Evolutionary conservation across 1,140 invertebrate genomes (phyloP).

Genomic region (Uloborus diversus): DNA sequence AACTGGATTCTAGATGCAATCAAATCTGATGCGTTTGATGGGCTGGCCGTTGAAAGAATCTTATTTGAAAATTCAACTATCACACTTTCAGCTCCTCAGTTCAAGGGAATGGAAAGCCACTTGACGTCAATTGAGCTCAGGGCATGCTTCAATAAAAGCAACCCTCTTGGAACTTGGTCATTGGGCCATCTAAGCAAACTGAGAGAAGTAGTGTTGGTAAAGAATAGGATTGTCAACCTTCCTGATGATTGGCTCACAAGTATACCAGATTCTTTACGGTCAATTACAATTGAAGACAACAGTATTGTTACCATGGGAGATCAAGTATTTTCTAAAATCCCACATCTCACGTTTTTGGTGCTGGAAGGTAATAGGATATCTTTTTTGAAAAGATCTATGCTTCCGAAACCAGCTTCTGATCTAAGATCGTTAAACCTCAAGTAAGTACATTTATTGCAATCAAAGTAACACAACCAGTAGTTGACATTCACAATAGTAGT

Average conservation of each 20-base stretch:
- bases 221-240: conserved; percentile 29
- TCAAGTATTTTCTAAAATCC: conserved; percentile 28
- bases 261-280: background rate
- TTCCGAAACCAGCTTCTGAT: conserved; percentile 7
- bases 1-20: conserved; percentile 36
- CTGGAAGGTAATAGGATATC: conserved; percentile 28
- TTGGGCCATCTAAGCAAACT: conserved; percentile 39
- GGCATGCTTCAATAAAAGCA: conserved; percentile 38
- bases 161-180: conserved; percentile 29
- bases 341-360: conserved; percentile 12
- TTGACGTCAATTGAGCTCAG: conserved; percentile 5
- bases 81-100: conserved; percentile 24
- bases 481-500: too few relatives aligned
- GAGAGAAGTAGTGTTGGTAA: conserved; percentile 14
- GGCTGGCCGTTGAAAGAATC: conserved; percentile 1
- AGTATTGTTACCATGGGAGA: conserved; percentile 23
- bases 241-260: conserved; percentile 25
- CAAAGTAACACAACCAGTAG: too few relatives aligned
- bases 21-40: conserved; percentile 40
- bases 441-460: conserved; percentile 9
- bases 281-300: conserved; percentile 26
- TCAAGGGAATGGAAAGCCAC: conserved; percentile 15
- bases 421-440: conserved; percentile 36
- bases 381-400: conserved; percentile 15
- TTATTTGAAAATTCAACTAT: conserved; percentile 44